These are phyloP conservation scores for Malurus alboscapulatus DNA, from an alignment of 2,113 vertebrate genomes.

Conservation along the genomic window DNA sequence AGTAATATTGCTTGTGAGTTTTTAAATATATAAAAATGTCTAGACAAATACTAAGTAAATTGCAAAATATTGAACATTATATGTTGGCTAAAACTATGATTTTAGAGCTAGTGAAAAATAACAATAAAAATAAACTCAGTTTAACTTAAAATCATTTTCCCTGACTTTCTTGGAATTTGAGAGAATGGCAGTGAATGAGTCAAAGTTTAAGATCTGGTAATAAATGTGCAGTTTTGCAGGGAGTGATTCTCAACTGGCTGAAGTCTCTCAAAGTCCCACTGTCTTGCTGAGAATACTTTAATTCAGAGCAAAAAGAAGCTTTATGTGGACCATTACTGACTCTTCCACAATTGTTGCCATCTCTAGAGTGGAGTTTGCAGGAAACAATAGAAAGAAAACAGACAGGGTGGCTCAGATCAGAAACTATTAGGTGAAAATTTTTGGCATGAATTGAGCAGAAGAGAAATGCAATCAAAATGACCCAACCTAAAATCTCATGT, in stretches of 20 bases:
- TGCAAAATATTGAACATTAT: background rate
- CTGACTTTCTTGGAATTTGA: background rate
- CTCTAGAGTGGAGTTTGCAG: slow-evolving; percentile 1
- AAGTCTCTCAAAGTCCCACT: background rate
- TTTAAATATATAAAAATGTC: background rate
- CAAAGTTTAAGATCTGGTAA: background rate
- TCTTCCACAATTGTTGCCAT: background rate
- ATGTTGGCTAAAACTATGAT: background rate
- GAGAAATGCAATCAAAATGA: background rate
- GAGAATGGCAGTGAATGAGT: background rate
- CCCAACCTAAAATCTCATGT: background rate
- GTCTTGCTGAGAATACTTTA: background rate
- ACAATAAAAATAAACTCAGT: background rate
- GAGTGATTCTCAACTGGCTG: background rate
- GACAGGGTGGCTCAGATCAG: background rate
- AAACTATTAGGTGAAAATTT: background rate
- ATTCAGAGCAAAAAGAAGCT: background rate
- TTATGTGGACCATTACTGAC: background rate
- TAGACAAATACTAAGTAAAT: background rate
- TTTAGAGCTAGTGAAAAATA: background rate
- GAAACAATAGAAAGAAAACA: background rate
- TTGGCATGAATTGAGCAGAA: background rate
- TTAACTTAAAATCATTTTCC: background rate
- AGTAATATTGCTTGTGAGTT: background rate
- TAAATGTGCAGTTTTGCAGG: background rate